Base-by-base conservation (phyloP, 2,797 vertebrate genomes). In the Ctenochaetus hawaiiensis region DNA sequence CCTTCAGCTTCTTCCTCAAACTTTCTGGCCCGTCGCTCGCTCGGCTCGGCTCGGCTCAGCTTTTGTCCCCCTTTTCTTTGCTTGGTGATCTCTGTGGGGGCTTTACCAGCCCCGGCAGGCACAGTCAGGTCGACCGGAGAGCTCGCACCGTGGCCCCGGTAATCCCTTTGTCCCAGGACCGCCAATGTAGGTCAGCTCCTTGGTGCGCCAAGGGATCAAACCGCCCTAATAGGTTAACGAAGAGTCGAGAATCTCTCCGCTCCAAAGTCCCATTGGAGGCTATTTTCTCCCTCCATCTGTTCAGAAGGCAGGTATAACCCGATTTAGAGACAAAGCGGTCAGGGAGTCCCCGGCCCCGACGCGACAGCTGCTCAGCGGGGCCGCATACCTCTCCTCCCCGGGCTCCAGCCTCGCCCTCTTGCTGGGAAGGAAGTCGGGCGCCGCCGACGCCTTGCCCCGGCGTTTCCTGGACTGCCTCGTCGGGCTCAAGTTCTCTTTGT, bases 381-480 rank as follows among this genome's bases (percentile, higher is more conserved):
- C 82, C 26, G 87, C 84, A 61, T 91, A 86, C 57, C 91, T 62
- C 77, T 95, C 95, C 75, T 93, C 93, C 14, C 91, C 94, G 72
- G 91, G 84, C 76, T 96, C 97, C 83, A 98, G 90, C 63, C 96
- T 95, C 48, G 96, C 95, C 82, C 96, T 95, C 92, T 98, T 98
- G 77, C 87, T 95, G 34, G 97, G 97, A 2, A 95, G 95, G 87
- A 96, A 96, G 75, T 96, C 96, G 0, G 94, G 89, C 79, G 96
- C 94, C 39, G 74, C 90, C 60, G 93, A 83, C 13, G 87, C 90
- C 51, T 95, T 96, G 58, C 94, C 94, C 43, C 95, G 92, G 58
- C 96, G 94, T 68, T 96, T 96, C 85, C 96, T 93, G 86, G 92
- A 93, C 75, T 86, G 88, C 77, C 89, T 92, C 43, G 85, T 43